Base-by-base conservation (phyloP, 2,888 invertebrate species). In the Tinea semifulvella region DNA sequence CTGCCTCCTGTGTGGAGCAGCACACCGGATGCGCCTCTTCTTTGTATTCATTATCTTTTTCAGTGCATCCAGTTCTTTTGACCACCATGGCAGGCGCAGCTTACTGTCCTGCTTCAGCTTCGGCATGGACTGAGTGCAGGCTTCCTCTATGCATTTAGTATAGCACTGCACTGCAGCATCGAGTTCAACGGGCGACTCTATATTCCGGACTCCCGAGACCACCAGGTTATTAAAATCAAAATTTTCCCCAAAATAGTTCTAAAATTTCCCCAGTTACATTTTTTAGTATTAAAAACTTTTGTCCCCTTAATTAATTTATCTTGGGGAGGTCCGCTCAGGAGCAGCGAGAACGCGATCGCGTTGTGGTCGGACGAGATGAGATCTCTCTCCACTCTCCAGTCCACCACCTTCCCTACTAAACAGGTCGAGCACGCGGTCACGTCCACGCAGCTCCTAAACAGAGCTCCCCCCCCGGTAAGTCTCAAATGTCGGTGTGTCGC, bases 311-410 rank as follows among this genome's bases (percentile, higher is more conserved):
- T 14, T 11, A 13, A 13, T 2, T 6, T 17, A 6, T 5, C 6
- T 17, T 26, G 13, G 11, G 42, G 2, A 6, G 8, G 3, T 8
- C 11, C 10, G 14, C 13, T 7, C 13, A 22, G 20, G 4, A 5
- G 40, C 40, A 40, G 11, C 6, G 20, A 22, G 22, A 20, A 40
- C 14, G 40, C 2, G 7, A 40, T 10, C 6, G 40, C 40, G 17
- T 40, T 40, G 40, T 40, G 40, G 11, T 40, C 40, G 10, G 40
- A 40, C 16, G 50, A 49, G 16, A 13, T 13, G 4, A 40, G 3
- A 20, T 40, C 40, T 22, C 51, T 22, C 14, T 50, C 43, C 3
- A 53, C 52, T 25, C 20, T 46, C 53, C 53, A 55, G 14, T 48
- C 22, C 5, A 50, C 43, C 1, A 53, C 38, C 36, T 27, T 51